phyloP scores from a whole-genome alignment of 2,888 invertebrate genomes.

The Dinocampus coccinellae region DNA sequence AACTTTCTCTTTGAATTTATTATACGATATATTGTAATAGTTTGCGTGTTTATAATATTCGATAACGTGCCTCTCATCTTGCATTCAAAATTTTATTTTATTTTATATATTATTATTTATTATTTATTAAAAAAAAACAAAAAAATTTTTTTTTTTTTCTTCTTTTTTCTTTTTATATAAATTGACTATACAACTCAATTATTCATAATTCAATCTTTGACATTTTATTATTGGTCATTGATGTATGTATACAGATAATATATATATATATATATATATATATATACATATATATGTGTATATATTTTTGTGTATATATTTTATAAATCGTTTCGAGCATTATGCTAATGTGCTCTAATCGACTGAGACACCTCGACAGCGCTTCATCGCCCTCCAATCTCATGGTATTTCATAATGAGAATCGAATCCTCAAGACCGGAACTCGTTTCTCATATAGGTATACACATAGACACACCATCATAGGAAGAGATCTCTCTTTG shows the following conservation, averaged over 20 bases:
- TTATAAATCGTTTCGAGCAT: slow-evolving; percentile 35
- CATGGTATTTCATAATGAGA: slow-evolving; percentile 24
- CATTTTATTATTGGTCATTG: slow-evolving; percentile 17
- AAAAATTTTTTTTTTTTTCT: no score
- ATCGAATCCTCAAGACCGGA: neutral
- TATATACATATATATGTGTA: no score
- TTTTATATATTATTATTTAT: no score
- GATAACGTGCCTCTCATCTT: neutral
- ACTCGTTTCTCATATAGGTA: slow-evolving; percentile 1
- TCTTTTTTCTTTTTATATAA: no score
- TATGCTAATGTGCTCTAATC: slow-evolving; percentile 62
- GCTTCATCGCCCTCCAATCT: slow-evolving; percentile 40
- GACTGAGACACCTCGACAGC: slow-evolving; percentile 61
- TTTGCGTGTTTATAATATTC: neutral
- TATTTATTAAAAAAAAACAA: no score
- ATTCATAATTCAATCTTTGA: slow-evolving; percentile 23
- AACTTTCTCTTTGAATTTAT: neutral
- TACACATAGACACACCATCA: slow-evolving; percentile 12
- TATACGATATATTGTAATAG: neutral
- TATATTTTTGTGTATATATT: neutral
- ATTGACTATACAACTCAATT: slow-evolving; percentile 26
- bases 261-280: neutral
- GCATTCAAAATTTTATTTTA: neutral
- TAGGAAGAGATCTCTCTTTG: slow-evolving; percentile 52
- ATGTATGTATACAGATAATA: slow-evolving; percentile 3